Conservation (phyloP, 2,113 vertebrate genomes). For the Gymnogyps californianus region DNA sequence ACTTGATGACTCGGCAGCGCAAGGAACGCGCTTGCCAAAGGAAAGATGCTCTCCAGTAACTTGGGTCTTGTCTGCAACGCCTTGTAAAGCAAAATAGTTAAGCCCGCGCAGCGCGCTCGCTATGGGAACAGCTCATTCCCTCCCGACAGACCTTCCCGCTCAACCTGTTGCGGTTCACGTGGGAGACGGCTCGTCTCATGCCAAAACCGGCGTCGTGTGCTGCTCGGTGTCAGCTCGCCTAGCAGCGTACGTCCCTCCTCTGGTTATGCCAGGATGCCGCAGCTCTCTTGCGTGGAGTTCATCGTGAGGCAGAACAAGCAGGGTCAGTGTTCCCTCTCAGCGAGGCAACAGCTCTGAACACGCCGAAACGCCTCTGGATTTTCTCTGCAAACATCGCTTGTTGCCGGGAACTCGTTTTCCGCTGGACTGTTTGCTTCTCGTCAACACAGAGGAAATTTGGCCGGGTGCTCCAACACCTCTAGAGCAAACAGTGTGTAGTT, state of each 20-base stretch:
- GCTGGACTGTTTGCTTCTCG: slow-evolving; percentile 12
- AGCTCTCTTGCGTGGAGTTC: background rate
- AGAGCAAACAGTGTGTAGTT: background rate
- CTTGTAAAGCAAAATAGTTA: rapidly evolving
- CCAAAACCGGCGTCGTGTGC: rapidly evolving
- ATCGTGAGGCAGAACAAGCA: background rate
- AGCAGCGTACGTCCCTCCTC: rapidly evolving
- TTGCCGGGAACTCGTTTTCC: background rate
- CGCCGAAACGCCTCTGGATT: background rate
- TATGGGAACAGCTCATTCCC: background rate
- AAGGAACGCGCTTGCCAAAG: background rate
- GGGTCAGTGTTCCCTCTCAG: rapidly evolving
- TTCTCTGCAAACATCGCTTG: background rate
- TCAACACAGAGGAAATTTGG: background rate
- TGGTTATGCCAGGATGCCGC: background rate
- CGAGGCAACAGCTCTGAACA: background rate
- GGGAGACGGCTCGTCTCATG: background rate
- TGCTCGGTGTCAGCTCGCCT: background rate
- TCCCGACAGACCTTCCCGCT: background rate
- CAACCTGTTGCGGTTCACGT: rapidly evolving
- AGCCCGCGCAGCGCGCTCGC: rapidly evolving
- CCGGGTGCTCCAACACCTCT: background rate
- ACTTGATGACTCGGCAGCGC: background rate
- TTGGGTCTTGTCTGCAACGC: rapidly evolving
- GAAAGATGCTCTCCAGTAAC: background rate